Percentiles rank a stretch among this genome's conserved stretches.
These are phyloP conservation scores for Eciton burchellii DNA, from an alignment of 1,140 invertebrate species.

Conservation along the genomic window DNA sequence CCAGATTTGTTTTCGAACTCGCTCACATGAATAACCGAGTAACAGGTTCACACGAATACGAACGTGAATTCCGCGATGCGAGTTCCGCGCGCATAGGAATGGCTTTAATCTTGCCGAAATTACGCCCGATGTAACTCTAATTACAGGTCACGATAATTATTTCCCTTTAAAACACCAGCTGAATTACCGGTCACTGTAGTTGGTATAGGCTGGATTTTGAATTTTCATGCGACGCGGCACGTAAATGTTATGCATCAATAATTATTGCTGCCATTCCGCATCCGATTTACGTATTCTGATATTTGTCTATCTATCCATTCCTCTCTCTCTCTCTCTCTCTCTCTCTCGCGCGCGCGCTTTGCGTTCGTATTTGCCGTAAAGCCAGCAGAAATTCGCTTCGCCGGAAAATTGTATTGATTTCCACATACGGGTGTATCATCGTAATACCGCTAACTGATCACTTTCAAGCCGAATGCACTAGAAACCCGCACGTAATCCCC, in stretches of 20 bases:
- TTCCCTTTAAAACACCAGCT: conserved; percentile 36
- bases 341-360: background rate
- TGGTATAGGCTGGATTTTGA: too few species aligned
- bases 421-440: conserved; percentile 8
- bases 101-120: conserved; percentile 39
- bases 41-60: conserved; percentile 11
- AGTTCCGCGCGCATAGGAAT: background rate
- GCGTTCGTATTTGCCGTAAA: background rate
- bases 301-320: background rate
- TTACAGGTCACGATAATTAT: conserved; percentile 30
- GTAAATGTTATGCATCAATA: conserved; percentile 34
- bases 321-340: conserved; percentile 3
- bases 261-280: conserved; percentile 60
- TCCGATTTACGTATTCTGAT: conserved; percentile 21
- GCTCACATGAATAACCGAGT: background rate
- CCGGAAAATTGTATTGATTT: conserved; percentile 47
- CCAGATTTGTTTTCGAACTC: conserved; percentile 6
- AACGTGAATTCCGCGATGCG: background rate
- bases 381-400: conserved; percentile 7
- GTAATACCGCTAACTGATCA: conserved; percentile 27
- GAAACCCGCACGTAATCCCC: background rate
- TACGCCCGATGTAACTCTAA: conserved; percentile 29
- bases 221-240: conserved; percentile 12
- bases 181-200: too few species aligned
- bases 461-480: conserved; percentile 36